Base-by-base conservation (phyloP, 2,888 invertebrate species). In the Nemapogon koenigi region DNA sequence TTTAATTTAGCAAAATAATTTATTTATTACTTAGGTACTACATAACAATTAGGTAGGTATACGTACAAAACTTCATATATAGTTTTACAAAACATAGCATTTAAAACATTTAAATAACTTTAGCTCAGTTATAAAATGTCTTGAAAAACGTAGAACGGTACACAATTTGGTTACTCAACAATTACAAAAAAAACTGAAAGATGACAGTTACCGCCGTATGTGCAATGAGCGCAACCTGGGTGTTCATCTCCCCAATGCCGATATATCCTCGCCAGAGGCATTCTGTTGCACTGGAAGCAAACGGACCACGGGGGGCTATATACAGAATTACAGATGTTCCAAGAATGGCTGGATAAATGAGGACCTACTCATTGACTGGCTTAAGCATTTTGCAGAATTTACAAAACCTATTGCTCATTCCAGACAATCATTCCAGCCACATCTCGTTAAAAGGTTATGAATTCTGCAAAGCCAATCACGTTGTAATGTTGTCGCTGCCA, bases 401-500 rank as follows among this genome's bases (percentile, higher is more conserved):
- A 46, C 49, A 17, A 55, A 59, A 29, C 57, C 59, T 57, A 14
- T 40, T 57, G 3, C 40, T 59, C 27, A 47, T 59, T 32, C 31
- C 56, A 26, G 57, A 60, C 35, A 56, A 55, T 38, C 54, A 58
- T 39, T 41, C 39, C 13, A 53, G 51, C 37, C 53, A 57, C 43
- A 49, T 47, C 42, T 46, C 48, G 44, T 38, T 50, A 28, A 27
- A 14, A 11, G 35, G 41, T 28, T 48, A 46, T 36, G 44, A 51
- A 13, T 47, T 40, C 41, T 51, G 51, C 37, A 40, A 11, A 35
- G 33, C 35, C 10, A 43, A 49, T 30, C 25, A 41, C 37, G 41
- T 46, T 22, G 14, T 29, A 17, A 35, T 49, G 32, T 15, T 49
- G 3, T 42, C 49, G 10, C n/a, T n/a, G n/a, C n/a, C n/a, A n/a